These are phyloP conservation scores for Uropetala carovei DNA, from an alignment of 2,888 invertebrate genomes.

Conservation along the genomic window DNA sequence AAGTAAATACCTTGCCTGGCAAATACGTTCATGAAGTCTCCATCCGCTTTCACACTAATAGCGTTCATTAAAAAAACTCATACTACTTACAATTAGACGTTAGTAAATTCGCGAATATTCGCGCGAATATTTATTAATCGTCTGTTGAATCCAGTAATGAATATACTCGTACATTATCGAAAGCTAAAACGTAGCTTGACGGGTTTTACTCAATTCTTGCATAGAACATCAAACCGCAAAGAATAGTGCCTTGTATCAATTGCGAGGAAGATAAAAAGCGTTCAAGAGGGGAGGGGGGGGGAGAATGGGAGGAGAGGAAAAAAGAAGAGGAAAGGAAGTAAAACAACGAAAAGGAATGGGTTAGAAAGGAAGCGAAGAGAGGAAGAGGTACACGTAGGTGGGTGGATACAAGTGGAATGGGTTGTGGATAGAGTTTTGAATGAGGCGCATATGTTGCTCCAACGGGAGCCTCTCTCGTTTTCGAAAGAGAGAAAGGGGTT, in stretches of 20 bases:
- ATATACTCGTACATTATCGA: no score
- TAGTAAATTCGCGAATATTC: no score
- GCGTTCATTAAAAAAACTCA: no score
- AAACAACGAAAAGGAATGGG: not conserved
- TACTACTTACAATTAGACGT: no score
- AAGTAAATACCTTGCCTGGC: no score
- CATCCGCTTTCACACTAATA: no score
- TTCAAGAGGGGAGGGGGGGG: not conserved
- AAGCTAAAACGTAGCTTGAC: no score
- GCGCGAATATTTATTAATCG: no score
- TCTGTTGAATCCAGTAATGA: no score
- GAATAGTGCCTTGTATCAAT: not conserved
- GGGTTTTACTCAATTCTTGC: no score
- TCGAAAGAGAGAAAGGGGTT: not conserved
- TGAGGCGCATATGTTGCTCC: slow-evolving; percentile 14
- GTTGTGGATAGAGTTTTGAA: not conserved
- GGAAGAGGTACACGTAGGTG: not conserved
- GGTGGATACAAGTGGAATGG: not conserved
- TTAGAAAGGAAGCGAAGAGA: not conserved
- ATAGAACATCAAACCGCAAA: no score
- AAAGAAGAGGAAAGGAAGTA: not conserved
- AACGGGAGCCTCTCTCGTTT: slow-evolving; percentile 16
- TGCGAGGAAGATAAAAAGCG: not conserved
- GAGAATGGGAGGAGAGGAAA: not conserved
- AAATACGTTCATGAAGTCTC: no score